phyloP scores from a whole-genome alignment of 2,888 invertebrate genomes.

The Microplitis manilae region DNA sequence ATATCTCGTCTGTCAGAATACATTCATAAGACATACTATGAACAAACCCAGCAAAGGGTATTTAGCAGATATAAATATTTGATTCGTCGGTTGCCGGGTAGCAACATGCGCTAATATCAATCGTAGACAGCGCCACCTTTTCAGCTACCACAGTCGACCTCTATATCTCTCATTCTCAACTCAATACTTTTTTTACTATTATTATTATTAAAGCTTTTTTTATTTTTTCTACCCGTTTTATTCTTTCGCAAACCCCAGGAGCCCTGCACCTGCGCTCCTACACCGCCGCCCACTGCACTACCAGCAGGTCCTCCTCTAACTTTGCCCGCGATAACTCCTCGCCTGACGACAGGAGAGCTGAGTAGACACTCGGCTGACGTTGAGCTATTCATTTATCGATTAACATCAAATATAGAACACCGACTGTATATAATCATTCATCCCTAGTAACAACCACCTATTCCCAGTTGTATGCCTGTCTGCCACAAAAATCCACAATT shows the following conservation, averaged over 20 bases:
- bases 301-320: conserved; percentile 5
- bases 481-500: conserved; percentile 19
- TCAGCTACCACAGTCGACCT: background rate
- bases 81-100: conserved; percentile 50
- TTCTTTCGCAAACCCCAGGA: background rate
- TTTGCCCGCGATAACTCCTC: conserved; percentile 44
- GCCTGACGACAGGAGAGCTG: conserved; percentile 50
- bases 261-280: conserved; percentile 40
- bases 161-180: conserved; percentile 6
- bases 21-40: background rate
- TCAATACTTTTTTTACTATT: background rate
- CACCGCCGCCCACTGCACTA: conserved; percentile 18
- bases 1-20: background rate
- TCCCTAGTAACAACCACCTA: conserved; percentile 32
- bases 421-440: conserved; percentile 36
- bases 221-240: background rate
- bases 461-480: conserved; percentile 18
- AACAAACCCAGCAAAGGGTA: conserved; percentile 11
- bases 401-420: conserved; percentile 44
- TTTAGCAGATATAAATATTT: conserved; percentile 47
- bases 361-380: conserved; percentile 49
- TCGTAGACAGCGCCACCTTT: conserved; percentile 23
- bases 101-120: conserved; percentile 40
- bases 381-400: conserved; percentile 52
- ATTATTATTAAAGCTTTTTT: background rate